Evolutionary conservation across 2,888 invertebrate genomes (phyloP).

Genomic region (Gryllus longicercus): DNA sequence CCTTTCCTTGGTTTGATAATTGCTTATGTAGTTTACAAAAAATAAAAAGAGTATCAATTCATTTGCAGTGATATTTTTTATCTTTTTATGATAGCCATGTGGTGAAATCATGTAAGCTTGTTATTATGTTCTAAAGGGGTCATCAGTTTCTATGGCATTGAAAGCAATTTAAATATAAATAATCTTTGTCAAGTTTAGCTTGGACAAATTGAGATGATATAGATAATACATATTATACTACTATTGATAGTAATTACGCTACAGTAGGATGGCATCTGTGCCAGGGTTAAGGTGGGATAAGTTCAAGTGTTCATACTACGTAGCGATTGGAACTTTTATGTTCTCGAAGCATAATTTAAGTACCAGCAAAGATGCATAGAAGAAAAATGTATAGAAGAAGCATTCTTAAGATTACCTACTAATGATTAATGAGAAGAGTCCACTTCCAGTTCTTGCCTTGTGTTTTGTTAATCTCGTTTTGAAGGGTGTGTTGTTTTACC

Average conservation of each 20-base stretch:
- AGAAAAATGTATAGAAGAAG: constrained; percentile 22
- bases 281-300: constrained; percentile 39
- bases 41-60: constrained; percentile 34
- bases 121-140: constrained; percentile 25
- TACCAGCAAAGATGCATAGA: constrained; percentile 26
- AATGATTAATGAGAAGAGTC: constrained; percentile 28
- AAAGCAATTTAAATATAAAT: constrained; percentile 24
- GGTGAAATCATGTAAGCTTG: constrained; percentile 29
- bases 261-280: constrained; percentile 31
- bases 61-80: constrained; percentile 32
- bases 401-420: constrained; percentile 19
- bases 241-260: constrained; percentile 19
- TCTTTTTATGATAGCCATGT: constrained; percentile 30
- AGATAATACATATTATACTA: constrained; percentile 24
- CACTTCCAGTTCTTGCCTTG: constrained; percentile 33
- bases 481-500: constrained; percentile 27
- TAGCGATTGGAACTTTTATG: constrained; percentile 38
- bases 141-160: constrained; percentile 21
- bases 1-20: constrained; percentile 38
- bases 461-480: constrained; percentile 34
- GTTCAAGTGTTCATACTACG: constrained; percentile 41
- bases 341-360: constrained; percentile 31
- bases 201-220: constrained; percentile 29
- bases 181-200: constrained; percentile 29
- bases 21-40: constrained; percentile 36